These are phyloP conservation scores for Tromatobia lineatoria DNA, from an alignment of 2,888 invertebrate species.

Conservation along the genomic window DNA sequence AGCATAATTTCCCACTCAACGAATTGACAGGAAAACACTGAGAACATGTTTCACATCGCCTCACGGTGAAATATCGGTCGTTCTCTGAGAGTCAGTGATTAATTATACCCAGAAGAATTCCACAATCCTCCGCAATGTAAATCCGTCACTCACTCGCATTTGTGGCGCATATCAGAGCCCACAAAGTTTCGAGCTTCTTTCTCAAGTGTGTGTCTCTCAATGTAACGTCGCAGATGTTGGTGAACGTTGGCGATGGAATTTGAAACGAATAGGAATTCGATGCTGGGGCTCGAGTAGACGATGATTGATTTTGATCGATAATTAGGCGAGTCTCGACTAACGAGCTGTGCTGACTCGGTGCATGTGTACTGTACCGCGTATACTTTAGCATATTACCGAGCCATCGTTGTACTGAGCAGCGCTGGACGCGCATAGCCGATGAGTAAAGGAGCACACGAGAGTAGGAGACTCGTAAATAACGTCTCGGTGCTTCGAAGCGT, in stretches of 20 bases:
- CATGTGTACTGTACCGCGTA: neutral
- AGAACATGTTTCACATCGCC: neutral
- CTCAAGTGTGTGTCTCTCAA: neutral
- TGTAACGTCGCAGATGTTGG: neutral
- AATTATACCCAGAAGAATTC: neutral
- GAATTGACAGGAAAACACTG: no score
- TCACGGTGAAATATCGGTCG: neutral
- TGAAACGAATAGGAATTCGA: slow-evolving; percentile 22
- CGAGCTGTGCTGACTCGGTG: slow-evolving; percentile 46
- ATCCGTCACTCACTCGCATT: neutral
- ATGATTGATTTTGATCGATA: slow-evolving; percentile 67
- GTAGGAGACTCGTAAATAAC: slow-evolving; percentile 64
- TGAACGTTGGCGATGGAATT: neutral
- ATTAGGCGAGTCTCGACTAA: slow-evolving; percentile 60
- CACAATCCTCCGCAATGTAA: neutral
- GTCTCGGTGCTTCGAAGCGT: slow-evolving; percentile 59
- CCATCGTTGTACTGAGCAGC: neutral
- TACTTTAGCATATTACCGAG: slow-evolving; percentile 6
- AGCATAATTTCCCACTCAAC: no score
- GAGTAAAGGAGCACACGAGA: slow-evolving; percentile 44
- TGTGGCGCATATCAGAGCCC: neutral
- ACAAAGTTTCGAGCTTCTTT: slow-evolving; percentile 9
- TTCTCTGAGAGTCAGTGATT: neutral
- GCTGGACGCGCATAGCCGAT: slow-evolving; percentile 4
- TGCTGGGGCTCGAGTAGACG: slow-evolving; percentile 18